Conservation (phyloP, 2,797 vertebrate species). For the Pipistrellus pipistrellus region DNA sequence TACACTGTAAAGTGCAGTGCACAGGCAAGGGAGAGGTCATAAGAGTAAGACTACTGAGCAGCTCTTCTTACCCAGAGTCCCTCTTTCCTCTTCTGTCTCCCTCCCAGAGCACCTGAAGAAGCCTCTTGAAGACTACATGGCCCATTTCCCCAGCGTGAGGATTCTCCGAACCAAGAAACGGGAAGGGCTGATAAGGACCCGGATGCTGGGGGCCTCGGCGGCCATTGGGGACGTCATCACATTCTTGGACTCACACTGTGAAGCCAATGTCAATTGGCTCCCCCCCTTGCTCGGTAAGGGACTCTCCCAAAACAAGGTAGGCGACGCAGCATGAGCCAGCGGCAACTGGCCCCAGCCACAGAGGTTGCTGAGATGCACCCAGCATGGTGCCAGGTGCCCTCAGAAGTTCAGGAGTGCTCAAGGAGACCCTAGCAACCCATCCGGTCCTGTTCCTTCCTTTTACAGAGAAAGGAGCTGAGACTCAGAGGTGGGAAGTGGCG, state of each 20-base stretch:
- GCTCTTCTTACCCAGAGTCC: background rate
- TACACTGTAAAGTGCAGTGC: background rate
- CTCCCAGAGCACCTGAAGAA: slow-evolving; percentile 94
- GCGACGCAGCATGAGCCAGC: background rate
- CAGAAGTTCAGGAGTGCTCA: background rate
- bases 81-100: slow-evolving; percentile 34
- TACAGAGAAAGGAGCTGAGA: background rate
- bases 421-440: background rate
- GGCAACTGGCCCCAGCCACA: background rate
- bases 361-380: background rate
- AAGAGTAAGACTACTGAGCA: background rate
- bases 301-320: background rate
- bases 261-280: slow-evolving; percentile 98
- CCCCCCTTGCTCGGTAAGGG: slow-evolving; percentile 95
- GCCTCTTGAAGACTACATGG: slow-evolving; percentile 96
- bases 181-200: slow-evolving; percentile 96
- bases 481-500: background rate
- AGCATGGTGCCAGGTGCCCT: background rate
- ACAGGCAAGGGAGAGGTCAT: background rate
- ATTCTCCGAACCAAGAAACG: slow-evolving; percentile 96
- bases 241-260: slow-evolving; percentile 98
- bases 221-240: slow-evolving; percentile 97
- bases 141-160: slow-evolving; percentile 93
- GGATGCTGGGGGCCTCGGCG: slow-evolving; percentile 94
- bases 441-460: background rate